Base-by-base conservation (phyloP, 2,113 vertebrate species). In the Coryphaenoides rupestris region DNA sequence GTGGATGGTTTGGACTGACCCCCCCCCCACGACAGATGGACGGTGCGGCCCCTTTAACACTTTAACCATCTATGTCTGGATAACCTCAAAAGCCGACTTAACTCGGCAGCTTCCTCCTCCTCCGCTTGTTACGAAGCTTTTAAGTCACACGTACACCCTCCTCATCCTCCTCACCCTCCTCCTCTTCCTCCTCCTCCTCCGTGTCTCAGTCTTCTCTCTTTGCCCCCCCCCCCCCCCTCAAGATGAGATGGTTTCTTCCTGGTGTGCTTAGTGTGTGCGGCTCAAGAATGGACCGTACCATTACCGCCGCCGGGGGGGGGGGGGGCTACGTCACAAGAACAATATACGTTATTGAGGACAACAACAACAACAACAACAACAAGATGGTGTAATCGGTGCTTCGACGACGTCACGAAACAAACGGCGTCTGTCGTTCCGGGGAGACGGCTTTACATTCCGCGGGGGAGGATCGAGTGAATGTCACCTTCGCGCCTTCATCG, bases 51-150 rank as follows among this genome's bases (percentile, higher is more conserved):
- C 19, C 19, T 50, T 73, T 65, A 50, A 60, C 45, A 19, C 19
- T 59, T 26, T 28, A 56, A 19, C n/a, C 61, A 54, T 68, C 14
- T 54, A 26, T 60, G 56, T 64, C 46, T 69, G 24, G 28, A 15
- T 65, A 28, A 72, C 54, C 60, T 61, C 49, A 60, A 61, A 66
- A 64, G 57, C 26, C 45, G 16, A 69, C 6, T 73, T 66, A 69
- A 47, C 23, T 17, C 24, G n/a, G 15, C 45, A 21, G 13, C 28
- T 61, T 60, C 57, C 22, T 52, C 56, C 12, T 69, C 66, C 47
- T 10, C 17, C 40, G 50, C 49, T 19, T 24, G 23, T 33, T 26
- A 62, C 45, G 63, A 56, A 66, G 28, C 19, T 76, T 63, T 68
- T n/a, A n/a, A n/a, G 28, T 7, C 58, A 58, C 15, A 13, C 9